Evolutionary conservation across 2,797 vertebrate genomes (phyloP), one percentile per base, ranked within the genome.

Genomic region (Alca torda): DNA sequence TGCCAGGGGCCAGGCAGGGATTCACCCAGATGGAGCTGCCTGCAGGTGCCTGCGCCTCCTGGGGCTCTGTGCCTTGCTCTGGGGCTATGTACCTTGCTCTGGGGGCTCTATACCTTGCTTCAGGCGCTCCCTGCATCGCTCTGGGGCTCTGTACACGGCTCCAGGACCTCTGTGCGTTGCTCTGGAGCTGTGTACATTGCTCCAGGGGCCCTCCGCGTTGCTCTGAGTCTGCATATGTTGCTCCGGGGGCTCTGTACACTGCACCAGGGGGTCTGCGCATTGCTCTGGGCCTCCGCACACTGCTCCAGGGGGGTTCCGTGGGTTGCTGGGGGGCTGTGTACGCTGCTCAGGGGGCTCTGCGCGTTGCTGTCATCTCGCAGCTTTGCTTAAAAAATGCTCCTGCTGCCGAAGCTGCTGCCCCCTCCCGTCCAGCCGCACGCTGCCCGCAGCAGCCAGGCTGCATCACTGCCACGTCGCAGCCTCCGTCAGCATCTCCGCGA

Each of bases 401-500:
- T 56, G 70, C 87, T 39, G 91, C 87, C 3, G 76, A 54, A 69
- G 87, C 74, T 93, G 90, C 91, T 95, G 94, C 94, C 93, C 94
- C 60, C 92, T 97, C 90, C 96, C 9, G 84, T 87, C 84, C 56
- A 13, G 94, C 86, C 13, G 0, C 74, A 23, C 15, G 1, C 91
- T 90, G 93, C 92, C 95, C 33, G 1, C 87, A 50, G 93, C 84
- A 68, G 73, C 24, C 31, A 11, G 21, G 75, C 88, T 73, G 73
- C 87, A 92, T 84, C 96, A 41, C 95, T 94, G 96, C 96, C 95
- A 96, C 86, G 72, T 84, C 50, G 64, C 92, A 87, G 92, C 80
- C 92, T 95, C 93, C 13, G 21, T 63, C 92, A 84, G 88, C 93
- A 28, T 46, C 96, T 80, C 91, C 0, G 3, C 6, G n/a, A 86